A percentile compares a stretch with the other conserved stretches of the same genome.
These are phyloP conservation scores for Homarus gammarus DNA, from an alignment of 2,888 invertebrate species.

Conservation along the genomic window DNA sequence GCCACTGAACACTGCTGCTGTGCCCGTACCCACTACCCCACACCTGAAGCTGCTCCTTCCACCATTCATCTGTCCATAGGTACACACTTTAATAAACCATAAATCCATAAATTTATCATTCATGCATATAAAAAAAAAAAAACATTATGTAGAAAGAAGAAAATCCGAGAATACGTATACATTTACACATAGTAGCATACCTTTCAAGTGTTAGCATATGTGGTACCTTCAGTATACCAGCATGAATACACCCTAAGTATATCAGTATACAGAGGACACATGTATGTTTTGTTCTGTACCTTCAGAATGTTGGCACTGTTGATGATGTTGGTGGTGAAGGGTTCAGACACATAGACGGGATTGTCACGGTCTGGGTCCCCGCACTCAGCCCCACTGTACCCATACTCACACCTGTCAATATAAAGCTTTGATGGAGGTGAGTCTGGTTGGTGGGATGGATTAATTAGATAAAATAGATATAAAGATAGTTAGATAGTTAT, in stretches of 20 bases:
- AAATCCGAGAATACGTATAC: not conserved
- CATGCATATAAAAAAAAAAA: not conserved
- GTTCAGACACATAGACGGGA: slow-evolving; percentile 64
- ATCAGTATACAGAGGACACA: too few relatives aligned
- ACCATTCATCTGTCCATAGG: slow-evolving; percentile 56
- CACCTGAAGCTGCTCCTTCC: slow-evolving; percentile 61
- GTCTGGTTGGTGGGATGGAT: too few relatives aligned
- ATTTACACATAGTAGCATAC: too few relatives aligned
- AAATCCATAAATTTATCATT: not conserved
- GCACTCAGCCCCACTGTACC: slow-evolving; percentile 78
- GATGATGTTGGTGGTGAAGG: slow-evolving; percentile 39
- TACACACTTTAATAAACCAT: not conserved
- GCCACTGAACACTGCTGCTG: slow-evolving; percentile 69
- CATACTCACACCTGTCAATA: slow-evolving; percentile 79
- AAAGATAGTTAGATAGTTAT: too few relatives aligned
- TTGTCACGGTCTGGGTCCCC: slow-evolving; percentile 76
- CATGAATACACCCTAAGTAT: too few relatives aligned
- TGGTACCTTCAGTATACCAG: too few relatives aligned
- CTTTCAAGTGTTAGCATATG: too few relatives aligned
- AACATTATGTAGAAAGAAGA: not conserved
- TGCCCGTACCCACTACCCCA: slow-evolving; percentile 67
- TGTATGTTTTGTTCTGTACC: too few relatives aligned
- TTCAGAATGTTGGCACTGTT: slow-evolving; percentile 59
- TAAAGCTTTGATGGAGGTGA: too few relatives aligned
- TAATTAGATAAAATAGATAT: fast-evolving